Evolutionary conservation across 2,888 invertebrate genomes (phyloP).

Genomic region (Gasteruption jaculator): DNA sequence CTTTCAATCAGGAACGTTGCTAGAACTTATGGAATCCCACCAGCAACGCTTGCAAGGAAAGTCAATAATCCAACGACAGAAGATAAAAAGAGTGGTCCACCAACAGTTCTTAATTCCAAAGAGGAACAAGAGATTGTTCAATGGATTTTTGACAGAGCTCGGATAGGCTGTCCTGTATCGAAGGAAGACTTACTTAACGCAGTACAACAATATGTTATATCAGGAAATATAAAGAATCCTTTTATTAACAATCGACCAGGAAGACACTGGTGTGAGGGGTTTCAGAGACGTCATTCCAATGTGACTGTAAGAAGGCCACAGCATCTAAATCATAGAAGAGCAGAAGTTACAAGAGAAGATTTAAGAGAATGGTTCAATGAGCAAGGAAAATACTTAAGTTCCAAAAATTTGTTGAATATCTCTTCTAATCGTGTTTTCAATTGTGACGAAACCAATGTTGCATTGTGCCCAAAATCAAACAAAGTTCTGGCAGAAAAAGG

Average conservation of each 20-base stretch:
- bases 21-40: too few relatives aligned
- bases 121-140: slow-evolving; percentile 25
- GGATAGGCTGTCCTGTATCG: slow-evolving; percentile 28
- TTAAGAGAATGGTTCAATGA: slow-evolving; percentile 31
- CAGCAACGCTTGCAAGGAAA: too few relatives aligned
- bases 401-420: slow-evolving; percentile 23
- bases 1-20: too few relatives aligned
- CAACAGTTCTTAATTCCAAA: slow-evolving; percentile 20
- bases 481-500: slow-evolving; percentile 32
- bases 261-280: slow-evolving; percentile 30
- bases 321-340: slow-evolving; percentile 28
- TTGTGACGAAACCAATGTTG: slow-evolving; percentile 32
- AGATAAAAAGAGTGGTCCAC: slow-evolving; percentile 24
- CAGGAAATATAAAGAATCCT: slow-evolving; percentile 15
- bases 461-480: slow-evolving; percentile 28
- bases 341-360: slow-evolving; percentile 27
- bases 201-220: slow-evolving; percentile 21
- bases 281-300: slow-evolving; percentile 28
- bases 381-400: slow-evolving; percentile 24
- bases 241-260: slow-evolving; percentile 33
- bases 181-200: slow-evolving; percentile 26
- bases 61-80: too few relatives aligned
- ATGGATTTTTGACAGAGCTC: slow-evolving; percentile 26
- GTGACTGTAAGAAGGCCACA: slow-evolving; percentile 27
- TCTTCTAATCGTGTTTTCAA: slow-evolving; percentile 32